Evolutionary conservation across 2,797 vertebrate species (phyloP).

Genomic region (Rhinoraja longicauda): DNA sequence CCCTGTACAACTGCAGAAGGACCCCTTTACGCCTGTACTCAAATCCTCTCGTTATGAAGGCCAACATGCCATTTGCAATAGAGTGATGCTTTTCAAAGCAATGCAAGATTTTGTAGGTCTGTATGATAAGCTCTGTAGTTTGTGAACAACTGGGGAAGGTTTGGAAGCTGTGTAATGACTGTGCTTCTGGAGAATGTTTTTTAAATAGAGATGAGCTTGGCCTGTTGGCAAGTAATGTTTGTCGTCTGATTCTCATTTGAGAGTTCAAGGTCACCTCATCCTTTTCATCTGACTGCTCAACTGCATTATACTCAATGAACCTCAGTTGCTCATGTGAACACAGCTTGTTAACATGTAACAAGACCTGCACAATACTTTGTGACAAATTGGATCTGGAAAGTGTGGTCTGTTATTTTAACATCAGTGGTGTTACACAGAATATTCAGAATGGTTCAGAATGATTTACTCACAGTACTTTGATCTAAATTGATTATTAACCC

Average conservation of each 20-base stretch:
- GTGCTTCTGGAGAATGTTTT: not conserved
- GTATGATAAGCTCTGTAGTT: too few species aligned
- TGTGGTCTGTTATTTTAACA: not conserved
- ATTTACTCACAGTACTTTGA: not conserved
- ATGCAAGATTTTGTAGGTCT: not conserved
- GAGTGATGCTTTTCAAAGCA: not conserved
- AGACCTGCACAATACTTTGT: not conserved
- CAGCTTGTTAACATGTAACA: not conserved
- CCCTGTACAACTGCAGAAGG: too few species aligned
- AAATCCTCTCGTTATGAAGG: too few species aligned
- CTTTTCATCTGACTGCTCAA: constrained; percentile 16
- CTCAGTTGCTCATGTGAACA: not conserved
- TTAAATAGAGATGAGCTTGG: constrained; percentile 24
- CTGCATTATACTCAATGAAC: not conserved
- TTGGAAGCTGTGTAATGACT: not conserved
- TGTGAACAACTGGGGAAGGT: not conserved
- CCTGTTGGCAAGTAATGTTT: constrained; percentile 29
- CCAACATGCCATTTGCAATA: too few species aligned
- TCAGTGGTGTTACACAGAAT: not conserved
- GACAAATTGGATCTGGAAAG: not conserved
- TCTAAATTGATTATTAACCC: not conserved
- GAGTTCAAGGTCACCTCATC: constrained; percentile 25
- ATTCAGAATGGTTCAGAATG: not conserved
- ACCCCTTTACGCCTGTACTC: too few species aligned
- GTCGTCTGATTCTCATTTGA: not conserved